phyloP scores from a whole-genome alignment of 2,113 vertebrate species.

The Helogale parvula region DNA sequence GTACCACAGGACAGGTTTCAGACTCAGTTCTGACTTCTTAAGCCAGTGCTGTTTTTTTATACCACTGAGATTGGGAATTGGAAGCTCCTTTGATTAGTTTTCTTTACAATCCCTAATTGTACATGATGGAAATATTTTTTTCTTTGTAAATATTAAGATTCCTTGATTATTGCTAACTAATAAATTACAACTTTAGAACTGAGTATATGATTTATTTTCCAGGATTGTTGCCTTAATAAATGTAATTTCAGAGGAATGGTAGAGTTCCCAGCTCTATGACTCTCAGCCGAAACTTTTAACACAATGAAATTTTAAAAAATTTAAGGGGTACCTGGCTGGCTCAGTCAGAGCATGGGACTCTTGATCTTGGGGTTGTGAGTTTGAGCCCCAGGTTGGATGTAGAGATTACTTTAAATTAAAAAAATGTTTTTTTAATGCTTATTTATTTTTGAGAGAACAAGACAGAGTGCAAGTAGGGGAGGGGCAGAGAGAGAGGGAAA shows the following conservation, averaged over 20 bases:
- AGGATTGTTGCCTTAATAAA: constrained; percentile 35
- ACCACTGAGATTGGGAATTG: not conserved
- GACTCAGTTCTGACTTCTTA: not conserved
- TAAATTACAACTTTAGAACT: not conserved
- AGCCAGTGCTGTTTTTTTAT: not conserved
- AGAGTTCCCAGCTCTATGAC: not conserved
- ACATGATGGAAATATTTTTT: not conserved
- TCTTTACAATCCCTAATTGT: not conserved
- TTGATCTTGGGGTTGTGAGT: too few species aligned
- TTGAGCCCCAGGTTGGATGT: too few species aligned
- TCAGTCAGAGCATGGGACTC: too few species aligned
- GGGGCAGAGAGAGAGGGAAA: too few species aligned
- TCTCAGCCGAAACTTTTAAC: constrained; percentile 6
- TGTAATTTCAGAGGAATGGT: constrained; percentile 17
- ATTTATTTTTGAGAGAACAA: too few species aligned
- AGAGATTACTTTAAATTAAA: too few species aligned
- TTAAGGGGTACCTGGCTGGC: too few species aligned
- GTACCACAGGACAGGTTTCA: not conserved
- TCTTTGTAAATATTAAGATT: not conserved
- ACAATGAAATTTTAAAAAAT: not conserved
- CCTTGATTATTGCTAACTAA: not conserved
- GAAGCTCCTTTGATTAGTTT: not conserved
- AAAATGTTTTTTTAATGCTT: too few species aligned
- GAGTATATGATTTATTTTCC: not conserved
- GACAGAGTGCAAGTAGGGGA: too few species aligned